Percentiles rank a stretch among this genome's conserved stretches.
Evolutionary conservation across 2,888 invertebrate species (phyloP).

Genomic region (Hirtodrosophila confusa): DNA sequence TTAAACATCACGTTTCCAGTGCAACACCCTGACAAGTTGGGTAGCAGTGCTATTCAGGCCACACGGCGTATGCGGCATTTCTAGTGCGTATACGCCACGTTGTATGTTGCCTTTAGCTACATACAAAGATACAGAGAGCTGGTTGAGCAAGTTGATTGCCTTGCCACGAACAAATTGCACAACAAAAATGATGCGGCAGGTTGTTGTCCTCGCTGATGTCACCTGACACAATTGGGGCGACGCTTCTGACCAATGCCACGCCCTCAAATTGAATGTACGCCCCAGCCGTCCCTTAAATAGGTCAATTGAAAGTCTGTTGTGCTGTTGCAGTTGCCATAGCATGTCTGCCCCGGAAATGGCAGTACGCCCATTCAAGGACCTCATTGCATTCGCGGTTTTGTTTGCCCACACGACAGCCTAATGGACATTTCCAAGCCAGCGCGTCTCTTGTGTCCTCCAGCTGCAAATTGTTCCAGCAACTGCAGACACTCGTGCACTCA

Average conservation of each 20-base stretch:
- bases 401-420: slow-evolving; percentile 20
- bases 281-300: slow-evolving; percentile 44
- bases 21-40: slow-evolving; percentile 78
- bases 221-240: slow-evolving; percentile 35
- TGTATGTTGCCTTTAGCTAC: slow-evolving; percentile 8
- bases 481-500: neutral
- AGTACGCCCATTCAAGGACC: slow-evolving; percentile 21
- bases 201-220: slow-evolving; percentile 66
- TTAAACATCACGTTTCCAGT: slow-evolving; percentile 80
- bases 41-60: slow-evolving; percentile 34
- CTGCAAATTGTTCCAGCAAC: neutral
- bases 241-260: slow-evolving; percentile 44
- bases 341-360: slow-evolving; percentile 17
- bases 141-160: slow-evolving; percentile 63
- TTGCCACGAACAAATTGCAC: slow-evolving; percentile 62
- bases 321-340: slow-evolving; percentile 1
- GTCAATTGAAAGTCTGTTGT: slow-evolving; percentile 57
- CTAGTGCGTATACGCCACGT: slow-evolving; percentile 53
- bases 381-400: slow-evolving; percentile 20
- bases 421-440: slow-evolving; percentile 36
- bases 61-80: slow-evolving; percentile 43
- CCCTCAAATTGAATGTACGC: slow-evolving; percentile 23
- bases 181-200: slow-evolving; percentile 53
- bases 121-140: neutral
- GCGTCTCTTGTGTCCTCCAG: slow-evolving; percentile 11